Conservation (phyloP, 2,888 invertebrate genomes). For the Strigamia maritima region DNA sequence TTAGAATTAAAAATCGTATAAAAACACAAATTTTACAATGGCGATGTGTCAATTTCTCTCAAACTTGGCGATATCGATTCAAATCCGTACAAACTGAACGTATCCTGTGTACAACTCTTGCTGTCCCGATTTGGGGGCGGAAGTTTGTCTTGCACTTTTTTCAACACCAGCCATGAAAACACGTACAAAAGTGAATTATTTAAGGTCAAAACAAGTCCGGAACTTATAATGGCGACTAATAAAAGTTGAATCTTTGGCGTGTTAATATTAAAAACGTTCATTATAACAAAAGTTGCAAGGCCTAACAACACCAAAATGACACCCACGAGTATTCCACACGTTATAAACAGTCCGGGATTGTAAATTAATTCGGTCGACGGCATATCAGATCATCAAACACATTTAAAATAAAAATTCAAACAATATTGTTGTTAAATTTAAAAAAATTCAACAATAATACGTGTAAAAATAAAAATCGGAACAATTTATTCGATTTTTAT, state of each 20-base stretch:
- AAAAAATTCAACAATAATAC: neutral
- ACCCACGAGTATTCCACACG: neutral
- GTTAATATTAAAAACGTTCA: neutral
- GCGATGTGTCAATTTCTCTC: neutral
- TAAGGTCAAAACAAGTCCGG: conserved; percentile 11
- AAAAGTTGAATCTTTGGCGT: neutral
- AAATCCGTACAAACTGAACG: neutral
- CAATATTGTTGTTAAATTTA: too few relatives aligned
- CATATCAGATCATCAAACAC: neutral
- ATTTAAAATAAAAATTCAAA: too few relatives aligned
- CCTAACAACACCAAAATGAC: neutral
- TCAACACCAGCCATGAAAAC: neutral
- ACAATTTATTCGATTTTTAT: neutral
- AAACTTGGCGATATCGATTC: neutral
- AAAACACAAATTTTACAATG: neutral
- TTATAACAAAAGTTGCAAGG: neutral
- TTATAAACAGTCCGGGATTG: conserved; percentile 25
- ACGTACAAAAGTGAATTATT: conserved; percentile 21
- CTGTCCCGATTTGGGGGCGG: neutral
- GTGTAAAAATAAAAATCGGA: too few relatives aligned
- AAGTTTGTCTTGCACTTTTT: neutral
- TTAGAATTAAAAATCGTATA: neutral
- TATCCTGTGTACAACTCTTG: neutral
- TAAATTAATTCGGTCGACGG: conserved; percentile 29
- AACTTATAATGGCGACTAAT: neutral